phyloP scores from a whole-genome alignment of 1,140 invertebrate species.

The Neocloeon triangulifer region DNA sequence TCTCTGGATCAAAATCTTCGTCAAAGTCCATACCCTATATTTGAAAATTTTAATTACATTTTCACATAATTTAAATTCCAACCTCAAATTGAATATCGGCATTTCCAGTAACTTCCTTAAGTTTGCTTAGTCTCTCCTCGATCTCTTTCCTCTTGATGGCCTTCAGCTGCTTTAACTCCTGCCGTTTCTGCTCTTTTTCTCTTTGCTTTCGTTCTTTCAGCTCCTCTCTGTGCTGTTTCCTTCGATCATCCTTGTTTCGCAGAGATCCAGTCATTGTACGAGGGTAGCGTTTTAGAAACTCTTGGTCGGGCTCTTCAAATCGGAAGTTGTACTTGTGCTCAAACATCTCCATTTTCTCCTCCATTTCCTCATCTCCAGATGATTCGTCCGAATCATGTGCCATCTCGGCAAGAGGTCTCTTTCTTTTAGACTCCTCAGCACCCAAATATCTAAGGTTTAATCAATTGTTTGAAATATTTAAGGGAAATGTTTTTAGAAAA shows the following conservation, averaged over 20 bases:
- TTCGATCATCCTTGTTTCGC: slow-evolving; percentile 50
- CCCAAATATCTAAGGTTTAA: too few relatives aligned
- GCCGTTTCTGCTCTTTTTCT: slow-evolving; percentile 59
- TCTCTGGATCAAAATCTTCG: slow-evolving; percentile 81
- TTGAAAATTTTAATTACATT: too few relatives aligned
- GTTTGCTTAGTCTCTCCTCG: slow-evolving; percentile 60
- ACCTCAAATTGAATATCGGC: slow-evolving; percentile 27
- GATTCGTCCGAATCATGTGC: slow-evolving; percentile 40
- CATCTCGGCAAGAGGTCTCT: slow-evolving; percentile 13
- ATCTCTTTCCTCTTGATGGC: slow-evolving; percentile 79
- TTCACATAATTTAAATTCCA: too few relatives aligned
- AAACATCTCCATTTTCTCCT: slow-evolving; percentile 70
- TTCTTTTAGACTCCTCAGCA: background rate
- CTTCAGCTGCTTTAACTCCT: slow-evolving; percentile 71
- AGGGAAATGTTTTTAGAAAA: slow-evolving; percentile 12
- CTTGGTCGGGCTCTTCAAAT: slow-evolving; percentile 87
- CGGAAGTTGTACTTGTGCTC: slow-evolving; percentile 91
- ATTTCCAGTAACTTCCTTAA: slow-evolving; percentile 79
- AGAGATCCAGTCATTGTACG: slow-evolving; percentile 66
- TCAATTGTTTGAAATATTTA: slow-evolving; percentile 2
- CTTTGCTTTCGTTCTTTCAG: slow-evolving; percentile 52
- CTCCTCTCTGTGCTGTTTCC: slow-evolving; percentile 54
- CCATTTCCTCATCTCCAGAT: slow-evolving; percentile 57
- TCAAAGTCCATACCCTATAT: slow-evolving; percentile 37
- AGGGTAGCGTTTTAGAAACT: slow-evolving; percentile 84